These are phyloP conservation scores for Microplitis deprimator DNA, from an alignment of 2,888 invertebrate species.

Conservation along the genomic window DNA sequence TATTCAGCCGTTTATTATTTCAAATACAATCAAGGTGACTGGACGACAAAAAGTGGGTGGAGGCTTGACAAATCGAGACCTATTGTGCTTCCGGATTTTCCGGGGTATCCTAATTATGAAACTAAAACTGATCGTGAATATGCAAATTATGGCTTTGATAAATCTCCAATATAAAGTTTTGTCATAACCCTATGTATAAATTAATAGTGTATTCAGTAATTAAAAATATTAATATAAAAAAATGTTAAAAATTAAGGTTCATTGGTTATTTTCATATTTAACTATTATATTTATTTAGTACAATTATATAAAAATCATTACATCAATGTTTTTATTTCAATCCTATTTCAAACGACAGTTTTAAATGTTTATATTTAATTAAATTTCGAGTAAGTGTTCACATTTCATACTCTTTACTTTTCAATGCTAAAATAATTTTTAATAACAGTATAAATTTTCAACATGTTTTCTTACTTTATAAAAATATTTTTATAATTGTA, in stretches of 20 bases:
- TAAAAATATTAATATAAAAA: slow-evolving; percentile 6
- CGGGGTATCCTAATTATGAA: slow-evolving; percentile 78
- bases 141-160: slow-evolving; percentile 81
- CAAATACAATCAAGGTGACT: slow-evolving; percentile 86
- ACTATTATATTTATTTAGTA: background rate
- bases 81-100: slow-evolving; percentile 79
- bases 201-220: slow-evolving; percentile 33
- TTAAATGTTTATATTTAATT: too few relatives aligned
- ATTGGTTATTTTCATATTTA: background rate
- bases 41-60: slow-evolving; percentile 85
- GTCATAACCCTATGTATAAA: background rate
- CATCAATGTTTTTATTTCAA: too few relatives aligned
- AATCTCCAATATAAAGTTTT: slow-evolving; percentile 73
- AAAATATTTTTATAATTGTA: too few relatives aligned
- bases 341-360: too few relatives aligned
- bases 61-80: slow-evolving; percentile 75
- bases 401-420: too few relatives aligned
- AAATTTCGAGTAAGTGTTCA: too few relatives aligned
- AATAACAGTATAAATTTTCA: too few relatives aligned
- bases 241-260: background rate
- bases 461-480: too few relatives aligned
- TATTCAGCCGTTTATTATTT: slow-evolving; percentile 81
- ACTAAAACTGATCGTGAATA: slow-evolving; percentile 78
- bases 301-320: too few relatives aligned
- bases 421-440: too few relatives aligned